Evolutionary conservation across 2,113 vertebrate genomes (phyloP).

Genomic region (Ptilonorhynchus violaceus): DNA sequence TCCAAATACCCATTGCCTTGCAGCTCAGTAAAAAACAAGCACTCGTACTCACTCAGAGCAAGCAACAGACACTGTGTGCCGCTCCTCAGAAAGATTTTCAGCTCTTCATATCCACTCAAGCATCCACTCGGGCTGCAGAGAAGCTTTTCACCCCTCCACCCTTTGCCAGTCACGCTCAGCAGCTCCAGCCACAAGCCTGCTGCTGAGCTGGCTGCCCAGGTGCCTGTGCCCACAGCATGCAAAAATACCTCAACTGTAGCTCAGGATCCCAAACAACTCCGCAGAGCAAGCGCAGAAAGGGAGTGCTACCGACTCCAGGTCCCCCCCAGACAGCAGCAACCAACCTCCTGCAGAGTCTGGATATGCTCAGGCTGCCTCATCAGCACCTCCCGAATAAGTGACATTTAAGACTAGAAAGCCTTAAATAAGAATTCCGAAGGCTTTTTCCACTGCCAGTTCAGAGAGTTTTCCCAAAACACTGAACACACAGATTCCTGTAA

Average conservation of each 20-base stretch:
- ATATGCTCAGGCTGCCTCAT: background rate
- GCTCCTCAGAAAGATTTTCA: background rate
- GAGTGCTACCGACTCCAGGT: accelerated
- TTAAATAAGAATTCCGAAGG: background rate
- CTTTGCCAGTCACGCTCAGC: background rate
- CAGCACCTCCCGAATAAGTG: background rate
- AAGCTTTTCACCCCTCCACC: background rate
- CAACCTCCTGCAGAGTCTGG: background rate
- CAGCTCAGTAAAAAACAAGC: background rate
- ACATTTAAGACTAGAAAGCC: background rate
- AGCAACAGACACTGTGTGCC: background rate
- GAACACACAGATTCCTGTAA: background rate
- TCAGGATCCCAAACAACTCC: background rate
- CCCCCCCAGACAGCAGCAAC: background rate
- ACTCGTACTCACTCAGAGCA: background rate
- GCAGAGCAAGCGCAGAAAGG: background rate
- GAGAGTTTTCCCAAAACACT: background rate
- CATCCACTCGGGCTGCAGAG: background rate
- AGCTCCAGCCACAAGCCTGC: background rate
- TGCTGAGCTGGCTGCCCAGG: background rate
- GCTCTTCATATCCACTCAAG: background rate
- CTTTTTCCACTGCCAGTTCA: background rate
- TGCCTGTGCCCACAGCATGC: background rate
- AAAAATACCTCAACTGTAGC: background rate
- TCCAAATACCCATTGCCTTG: background rate